These are phyloP conservation scores for Sphaerodactylus townsendi DNA, from an alignment of 2,113 vertebrate species.

Conservation along the genomic window DNA sequence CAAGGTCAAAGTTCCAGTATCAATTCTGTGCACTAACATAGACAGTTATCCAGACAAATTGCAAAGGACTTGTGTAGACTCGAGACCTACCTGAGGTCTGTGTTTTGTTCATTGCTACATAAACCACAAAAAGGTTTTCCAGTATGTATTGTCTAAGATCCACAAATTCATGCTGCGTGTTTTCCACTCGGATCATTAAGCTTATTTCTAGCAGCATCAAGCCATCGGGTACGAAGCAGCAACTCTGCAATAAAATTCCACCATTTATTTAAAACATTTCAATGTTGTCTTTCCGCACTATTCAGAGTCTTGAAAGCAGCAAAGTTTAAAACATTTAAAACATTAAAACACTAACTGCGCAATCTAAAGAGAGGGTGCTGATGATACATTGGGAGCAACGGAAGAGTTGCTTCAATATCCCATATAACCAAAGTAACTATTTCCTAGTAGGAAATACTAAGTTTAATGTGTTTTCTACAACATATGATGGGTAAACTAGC, in stretches of 20 bases:
- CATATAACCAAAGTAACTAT: background rate
- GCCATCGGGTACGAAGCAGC: constrained; percentile 82
- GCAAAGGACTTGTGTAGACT: background rate
- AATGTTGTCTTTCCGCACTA: too few species aligned
- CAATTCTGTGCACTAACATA: background rate
- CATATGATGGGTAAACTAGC: background rate
- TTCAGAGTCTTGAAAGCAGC: too few species aligned
- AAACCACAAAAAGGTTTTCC: constrained; percentile 92
- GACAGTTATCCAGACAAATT: background rate
- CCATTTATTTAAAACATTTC: background rate
- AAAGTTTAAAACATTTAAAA: too few species aligned
- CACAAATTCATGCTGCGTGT: constrained; percentile 83
- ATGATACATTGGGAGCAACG: too few species aligned
- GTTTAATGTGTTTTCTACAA: background rate
- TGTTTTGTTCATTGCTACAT: constrained; percentile 77
- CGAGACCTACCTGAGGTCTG: constrained; percentile 72
- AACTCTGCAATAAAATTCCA: constrained; percentile 78
- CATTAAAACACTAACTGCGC: too few species aligned
- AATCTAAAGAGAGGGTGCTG: too few species aligned
- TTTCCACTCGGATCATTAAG: constrained; percentile 84
- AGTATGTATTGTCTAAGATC: constrained; percentile 91
- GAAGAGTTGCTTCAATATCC: background rate
- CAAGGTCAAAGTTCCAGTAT: background rate
- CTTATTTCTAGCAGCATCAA: constrained; percentile 87
- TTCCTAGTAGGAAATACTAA: too few species aligned